phyloP scores from a whole-genome alignment of 2,797 vertebrate genomes.

The Lagocephalus sceleratus region DNA sequence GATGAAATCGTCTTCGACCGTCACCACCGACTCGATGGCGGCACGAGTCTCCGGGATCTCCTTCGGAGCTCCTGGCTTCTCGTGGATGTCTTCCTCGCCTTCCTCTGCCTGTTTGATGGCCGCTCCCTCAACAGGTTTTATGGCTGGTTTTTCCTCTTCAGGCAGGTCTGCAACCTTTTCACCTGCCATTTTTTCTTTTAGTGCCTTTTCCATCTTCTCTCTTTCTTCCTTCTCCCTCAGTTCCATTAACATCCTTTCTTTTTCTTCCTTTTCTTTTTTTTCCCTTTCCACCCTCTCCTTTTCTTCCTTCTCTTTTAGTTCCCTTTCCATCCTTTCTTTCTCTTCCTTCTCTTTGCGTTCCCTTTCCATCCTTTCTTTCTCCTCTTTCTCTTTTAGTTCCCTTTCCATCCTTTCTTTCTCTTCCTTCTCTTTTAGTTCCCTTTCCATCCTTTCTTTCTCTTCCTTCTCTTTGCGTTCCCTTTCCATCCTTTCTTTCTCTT shows the following conservation, averaged over 20 bases:
- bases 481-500: constrained; percentile 1
- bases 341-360: constrained; percentile 6
- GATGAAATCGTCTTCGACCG: constrained; percentile 97
- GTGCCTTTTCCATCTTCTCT: constrained; percentile 11
- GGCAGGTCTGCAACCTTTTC: constrained; percentile 9
- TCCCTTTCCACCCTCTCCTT: constrained; percentile 1
- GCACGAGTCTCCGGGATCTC: constrained; percentile 78
- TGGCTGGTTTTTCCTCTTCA: constrained; percentile 1
- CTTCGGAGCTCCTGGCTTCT: constrained; percentile 50
- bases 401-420: constrained; percentile 24
- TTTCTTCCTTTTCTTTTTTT: constrained; percentile 17
- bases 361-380: constrained; percentile 21
- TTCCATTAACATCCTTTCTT: constrained; percentile 7
- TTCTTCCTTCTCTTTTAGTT: constrained; percentile 5
- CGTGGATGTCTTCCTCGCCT: constrained; percentile 51
- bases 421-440: constrained; percentile 12
- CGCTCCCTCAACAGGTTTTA: constrained; percentile 12
- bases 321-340: constrained; percentile 3
- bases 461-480: constrained; percentile 8
- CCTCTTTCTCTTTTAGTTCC: constrained; percentile 14
- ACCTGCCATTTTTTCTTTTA: constrained; percentile 23
- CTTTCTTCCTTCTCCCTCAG: constrained; percentile 11
- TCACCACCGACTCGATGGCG: constrained; percentile 93
- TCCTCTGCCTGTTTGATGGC: constrained; percentile 32
- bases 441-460: constrained; percentile 7